Base-by-base conservation (phyloP, 1,140 invertebrate species). In the Drosophila nikananu region DNA sequence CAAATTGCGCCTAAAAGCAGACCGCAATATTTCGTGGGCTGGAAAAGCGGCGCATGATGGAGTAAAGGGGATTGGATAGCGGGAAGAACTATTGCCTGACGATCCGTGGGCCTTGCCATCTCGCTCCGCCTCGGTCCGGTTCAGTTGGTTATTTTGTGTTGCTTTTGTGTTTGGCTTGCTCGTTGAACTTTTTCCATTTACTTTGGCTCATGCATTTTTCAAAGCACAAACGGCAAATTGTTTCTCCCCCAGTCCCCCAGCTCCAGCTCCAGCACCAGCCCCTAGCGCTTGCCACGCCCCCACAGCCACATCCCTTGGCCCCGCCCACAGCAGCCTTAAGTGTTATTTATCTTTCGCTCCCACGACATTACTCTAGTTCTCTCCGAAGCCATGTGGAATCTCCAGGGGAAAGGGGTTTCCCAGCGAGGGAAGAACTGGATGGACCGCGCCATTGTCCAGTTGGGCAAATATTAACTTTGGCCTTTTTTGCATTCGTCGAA, bases 171-270 rank as follows among this genome's bases (percentile, higher is more conserved):
- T 89, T 78, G 77, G 66, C 61, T 70, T 78, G 76, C 79, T 82
- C 67, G 67, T 73, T 77, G 78, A 90, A 90, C 86, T 90, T 89
- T 90, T 90, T 90, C 86, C 86, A 90, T 90, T 90, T 90, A 90
- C 81, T 86, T 90, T 86, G 76, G 81, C 81, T 90, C 86, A 90
- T 90, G 81, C 86, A 90, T 90, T 90, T 90, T 90, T 90, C 86
- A 90, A 90, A 82, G 81, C 81, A 82, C 82, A 90, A 90, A 86
- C 86, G 86, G 86, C 86, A 90, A 90, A 90, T 90, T 90, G 86
- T 90, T 90, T 90, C 86, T 90, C 63, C 37, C 37, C 41, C 46
- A 17, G 49, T 10, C 9, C 27, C 30, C 27, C 30, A 17, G 15
- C 7, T 10, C 39, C 30, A 27, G 48, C 15, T 4, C 17, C 13